Percentiles rank a stretch among this genome's conserved stretches.
Conservation (phyloP, 2,797 vertebrate species). For the Lepus oiostolus region DNA sequence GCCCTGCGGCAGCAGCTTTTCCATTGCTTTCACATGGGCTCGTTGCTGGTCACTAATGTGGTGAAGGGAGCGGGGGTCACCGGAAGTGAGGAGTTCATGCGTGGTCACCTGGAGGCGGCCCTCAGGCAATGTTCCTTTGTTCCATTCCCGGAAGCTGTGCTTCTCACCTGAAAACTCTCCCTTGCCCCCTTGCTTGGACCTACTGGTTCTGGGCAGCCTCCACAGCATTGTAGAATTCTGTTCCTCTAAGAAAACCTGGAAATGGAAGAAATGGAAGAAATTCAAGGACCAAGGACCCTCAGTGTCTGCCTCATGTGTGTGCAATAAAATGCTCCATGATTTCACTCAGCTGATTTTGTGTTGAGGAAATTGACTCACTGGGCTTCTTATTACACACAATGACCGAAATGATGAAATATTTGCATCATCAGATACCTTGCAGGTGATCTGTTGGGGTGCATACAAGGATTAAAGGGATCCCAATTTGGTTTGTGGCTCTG, state of each 20-base stretch:
- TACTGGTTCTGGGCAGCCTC: background rate
- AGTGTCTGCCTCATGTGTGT: background rate
- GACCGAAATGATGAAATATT: background rate
- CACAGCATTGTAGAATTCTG: background rate
- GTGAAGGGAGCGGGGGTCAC: background rate
- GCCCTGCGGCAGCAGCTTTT: background rate
- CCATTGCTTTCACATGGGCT: background rate
- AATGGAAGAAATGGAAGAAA: background rate
- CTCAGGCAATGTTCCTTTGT: background rate
- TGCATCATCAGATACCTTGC: background rate
- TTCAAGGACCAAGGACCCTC: background rate
- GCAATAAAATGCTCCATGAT: background rate
- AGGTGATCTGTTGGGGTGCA: rapidly evolving
- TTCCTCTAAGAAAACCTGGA: background rate
- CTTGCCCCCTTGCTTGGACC: background rate
- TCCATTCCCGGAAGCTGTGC: rapidly evolving
- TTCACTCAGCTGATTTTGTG: background rate
- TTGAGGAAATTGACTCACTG: background rate
- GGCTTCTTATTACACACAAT: background rate
- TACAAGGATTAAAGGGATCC: background rate
- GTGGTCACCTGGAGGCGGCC: background rate
- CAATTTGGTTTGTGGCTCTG: background rate
- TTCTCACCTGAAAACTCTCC: background rate
- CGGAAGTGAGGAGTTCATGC: background rate
- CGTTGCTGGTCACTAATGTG: background rate